Evolutionary conservation across 2,113 vertebrate species (phyloP).

Genomic region (Actenoides lindsayi): DNA sequence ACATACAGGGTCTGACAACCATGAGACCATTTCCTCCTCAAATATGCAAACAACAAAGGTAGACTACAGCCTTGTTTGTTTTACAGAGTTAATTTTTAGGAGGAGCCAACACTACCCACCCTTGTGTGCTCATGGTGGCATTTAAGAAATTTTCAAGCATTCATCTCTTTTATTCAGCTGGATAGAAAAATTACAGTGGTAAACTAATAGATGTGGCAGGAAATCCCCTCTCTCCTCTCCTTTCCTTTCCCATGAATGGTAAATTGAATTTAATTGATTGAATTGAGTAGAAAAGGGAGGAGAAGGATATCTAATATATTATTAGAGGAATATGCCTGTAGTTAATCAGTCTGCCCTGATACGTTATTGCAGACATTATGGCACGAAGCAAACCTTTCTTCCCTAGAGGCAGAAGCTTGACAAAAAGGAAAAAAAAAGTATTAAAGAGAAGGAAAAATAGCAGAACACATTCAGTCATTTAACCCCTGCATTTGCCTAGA

Average conservation of each 20-base stretch:
- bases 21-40: background rate
- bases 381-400: background rate
- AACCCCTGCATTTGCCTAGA: background rate
- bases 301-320: background rate
- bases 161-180: background rate
- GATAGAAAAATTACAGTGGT: background rate
- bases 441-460: rapidly evolving
- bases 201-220: background rate
- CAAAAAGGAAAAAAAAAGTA: background rate
- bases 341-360: background rate
- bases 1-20: background rate
- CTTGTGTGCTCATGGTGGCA: background rate
- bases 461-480: background rate
- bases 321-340: background rate
- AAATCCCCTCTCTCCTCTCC: background rate
- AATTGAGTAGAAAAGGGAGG: background rate
- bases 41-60: background rate
- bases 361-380: background rate
- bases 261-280: background rate
- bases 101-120: background rate
- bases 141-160: background rate
- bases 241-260: background rate
- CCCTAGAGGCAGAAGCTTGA: background rate
- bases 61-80: background rate
- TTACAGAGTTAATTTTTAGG: background rate